These are phyloP conservation scores for Brachyistius frenatus DNA, from an alignment of 2,113 vertebrate genomes.

Conservation along the genomic window DNA sequence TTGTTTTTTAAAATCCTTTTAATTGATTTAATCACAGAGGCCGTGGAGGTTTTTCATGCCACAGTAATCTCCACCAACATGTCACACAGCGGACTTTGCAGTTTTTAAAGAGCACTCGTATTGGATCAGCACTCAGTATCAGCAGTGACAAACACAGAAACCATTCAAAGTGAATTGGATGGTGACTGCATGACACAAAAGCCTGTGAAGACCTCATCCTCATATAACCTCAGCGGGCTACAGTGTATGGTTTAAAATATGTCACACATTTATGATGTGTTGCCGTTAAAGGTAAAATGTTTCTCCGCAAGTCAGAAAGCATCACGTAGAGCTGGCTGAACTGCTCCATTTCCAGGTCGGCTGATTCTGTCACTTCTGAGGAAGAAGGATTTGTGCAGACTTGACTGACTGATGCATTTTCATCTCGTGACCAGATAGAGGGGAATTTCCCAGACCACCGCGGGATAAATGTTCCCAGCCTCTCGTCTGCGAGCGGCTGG, in stretches of 20 bases:
- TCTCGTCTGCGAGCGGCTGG: slow-evolving; percentile 57
- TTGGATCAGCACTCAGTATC: too few species aligned
- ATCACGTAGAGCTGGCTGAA: background rate
- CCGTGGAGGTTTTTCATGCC: too few species aligned
- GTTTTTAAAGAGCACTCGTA: too few species aligned
- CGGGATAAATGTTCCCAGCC: slow-evolving; percentile 69
- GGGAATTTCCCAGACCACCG: slow-evolving; percentile 69
- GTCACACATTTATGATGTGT: background rate
- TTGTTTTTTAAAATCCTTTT: too few species aligned
- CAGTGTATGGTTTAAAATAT: background rate
- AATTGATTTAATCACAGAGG: too few species aligned
- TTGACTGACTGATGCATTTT: slow-evolving; percentile 53
- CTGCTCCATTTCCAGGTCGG: slow-evolving; percentile 35
- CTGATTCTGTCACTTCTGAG: slow-evolving; percentile 48
- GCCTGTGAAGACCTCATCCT: background rate
- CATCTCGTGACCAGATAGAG: slow-evolving; percentile 37
- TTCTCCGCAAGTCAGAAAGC: background rate
- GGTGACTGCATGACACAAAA: too few species aligned
- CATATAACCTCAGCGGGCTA: background rate
- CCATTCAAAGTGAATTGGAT: too few species aligned
- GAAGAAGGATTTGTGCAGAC: slow-evolving; percentile 27
- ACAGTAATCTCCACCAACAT: too few species aligned
- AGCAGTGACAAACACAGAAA: too few species aligned
- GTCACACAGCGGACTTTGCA: too few species aligned
- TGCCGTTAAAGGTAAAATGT: background rate